Evolutionary conservation across 2,797 vertebrate species (phyloP).

Genomic region (Sebastolobus altivelis): DNA sequence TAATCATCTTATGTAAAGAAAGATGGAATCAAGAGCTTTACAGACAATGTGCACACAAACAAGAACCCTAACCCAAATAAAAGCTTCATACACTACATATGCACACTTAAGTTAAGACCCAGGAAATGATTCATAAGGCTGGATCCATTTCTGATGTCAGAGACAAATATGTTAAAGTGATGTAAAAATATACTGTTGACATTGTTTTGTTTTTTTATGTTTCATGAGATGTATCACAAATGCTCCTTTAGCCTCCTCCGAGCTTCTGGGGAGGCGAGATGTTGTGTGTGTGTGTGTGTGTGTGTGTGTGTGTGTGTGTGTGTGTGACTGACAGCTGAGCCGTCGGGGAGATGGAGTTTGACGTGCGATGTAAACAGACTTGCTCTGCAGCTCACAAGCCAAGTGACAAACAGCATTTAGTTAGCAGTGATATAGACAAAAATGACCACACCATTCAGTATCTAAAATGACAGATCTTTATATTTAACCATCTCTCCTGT

Average conservation of each 20-base stretch:
- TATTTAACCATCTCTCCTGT: not conserved
- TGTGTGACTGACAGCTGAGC: conserved; percentile 44
- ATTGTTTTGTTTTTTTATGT: not conserved
- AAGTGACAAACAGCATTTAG: conserved; percentile 38
- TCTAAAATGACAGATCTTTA: conserved; percentile 8
- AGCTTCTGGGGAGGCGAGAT: not conserved
- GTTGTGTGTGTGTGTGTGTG: conserved; percentile 27
- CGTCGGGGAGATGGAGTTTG: conserved; percentile 21
- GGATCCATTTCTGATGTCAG: not conserved
- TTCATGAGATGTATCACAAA: conserved; percentile 20
- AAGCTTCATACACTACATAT: not conserved
- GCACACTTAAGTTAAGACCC: not conserved
- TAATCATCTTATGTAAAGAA: conserved; percentile 56
- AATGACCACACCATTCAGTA: conserved; percentile 16
- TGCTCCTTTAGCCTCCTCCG: conserved; percentile 20
- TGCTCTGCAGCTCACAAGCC: conserved; percentile 32
- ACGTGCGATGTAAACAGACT: conserved; percentile 42
- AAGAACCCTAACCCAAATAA: conserved; percentile 6
- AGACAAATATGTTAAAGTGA: not conserved
- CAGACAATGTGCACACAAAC: conserved; percentile 21
- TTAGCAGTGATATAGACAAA: conserved; percentile 1
- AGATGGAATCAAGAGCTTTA: conserved; percentile 28
- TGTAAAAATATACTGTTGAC: not conserved
- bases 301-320: not conserved
- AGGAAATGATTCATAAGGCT: not conserved